Base-by-base conservation (phyloP, 2,797 vertebrate species). In the Halcyon leucocephala region DNA sequence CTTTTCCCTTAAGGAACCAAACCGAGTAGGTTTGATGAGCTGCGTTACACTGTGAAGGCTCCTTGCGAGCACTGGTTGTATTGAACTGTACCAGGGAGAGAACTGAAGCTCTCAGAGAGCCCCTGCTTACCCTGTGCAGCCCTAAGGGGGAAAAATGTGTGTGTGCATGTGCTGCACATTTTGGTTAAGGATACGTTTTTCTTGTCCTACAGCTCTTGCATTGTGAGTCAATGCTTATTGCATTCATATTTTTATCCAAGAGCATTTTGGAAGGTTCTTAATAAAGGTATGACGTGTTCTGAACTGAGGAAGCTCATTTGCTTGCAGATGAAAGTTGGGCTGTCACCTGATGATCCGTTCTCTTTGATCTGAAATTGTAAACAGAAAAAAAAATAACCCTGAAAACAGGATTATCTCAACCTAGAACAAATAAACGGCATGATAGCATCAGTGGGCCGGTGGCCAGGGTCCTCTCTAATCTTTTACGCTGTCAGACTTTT, bases 321-420 rank as follows among this genome's bases (percentile, higher is more conserved):
- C 97, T 96, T 98, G 97, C 93, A 96, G 91, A 97, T 98, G 97
- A 98, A 98, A 97, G 98, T 98, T 97, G 97, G 97, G 96, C 98
- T 83, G 96, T 98, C 98, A 98, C 98, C 98, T 97, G 96, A 93
- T 97, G 92, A 85, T 64, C 90, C 97, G 95, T 96, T 91, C 96
- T 84, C 98, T 99, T 99, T 99, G 99, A 99, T 99, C 98, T 96
- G 72, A 71, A 92, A 96, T 98, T 97, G 98, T 99, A 98, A 98
- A 96, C 97, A 97, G 88, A 85, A 71, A 86, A 84, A 91, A 95
- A 84, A 61, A 41, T 11, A 22, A 37, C 93, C 97, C 97, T 95
- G 96, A 88, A 95, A 98, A 95, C 97, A 95, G 92, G 77, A 89
- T 98, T 98, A 98, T 98, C 98, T 98, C 90, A 76, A 37, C 88